These are phyloP conservation scores for Catamblyrhynchus diadema DNA, from an alignment of 2,797 vertebrate genomes.

Conservation along the genomic window DNA sequence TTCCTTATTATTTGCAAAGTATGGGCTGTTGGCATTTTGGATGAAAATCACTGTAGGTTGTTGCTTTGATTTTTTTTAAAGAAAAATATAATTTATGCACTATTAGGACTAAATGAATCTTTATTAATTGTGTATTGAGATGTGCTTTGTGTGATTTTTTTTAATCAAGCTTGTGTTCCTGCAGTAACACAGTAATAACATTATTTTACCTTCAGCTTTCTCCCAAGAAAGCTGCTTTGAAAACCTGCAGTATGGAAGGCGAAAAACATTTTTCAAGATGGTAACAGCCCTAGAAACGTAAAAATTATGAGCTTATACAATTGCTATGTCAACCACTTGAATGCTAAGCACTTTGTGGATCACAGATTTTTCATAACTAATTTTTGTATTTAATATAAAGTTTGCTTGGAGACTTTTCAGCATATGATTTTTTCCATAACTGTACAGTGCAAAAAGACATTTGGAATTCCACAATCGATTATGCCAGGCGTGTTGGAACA, in stretches of 20 bases:
- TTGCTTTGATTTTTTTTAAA: slow-evolving; percentile 82
- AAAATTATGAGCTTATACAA: slow-evolving; percentile 80
- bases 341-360: slow-evolving; percentile 84
- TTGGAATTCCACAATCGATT: slow-evolving; percentile 65
- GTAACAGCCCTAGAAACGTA: slow-evolving; percentile 77
- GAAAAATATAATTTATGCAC: slow-evolving; percentile 82
- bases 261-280: slow-evolving; percentile 79
- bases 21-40: slow-evolving; percentile 83
- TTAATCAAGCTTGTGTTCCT: slow-evolving; percentile 90
- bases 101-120: slow-evolving; percentile 89
- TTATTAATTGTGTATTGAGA: slow-evolving; percentile 88
- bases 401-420: slow-evolving; percentile 81
- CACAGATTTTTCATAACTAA: slow-evolving; percentile 81
- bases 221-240: slow-evolving; percentile 79
- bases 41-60: slow-evolving; percentile 82
- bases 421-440: slow-evolving; percentile 79
- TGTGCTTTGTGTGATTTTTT: slow-evolving; percentile 88
- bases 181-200: slow-evolving; percentile 84
- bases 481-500: slow-evolving; percentile 55
- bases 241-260: slow-evolving; percentile 74
- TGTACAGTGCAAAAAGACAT: slow-evolving; percentile 80
- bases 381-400: slow-evolving; percentile 83
- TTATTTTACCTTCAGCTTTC: slow-evolving; percentile 86
- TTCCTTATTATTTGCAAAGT: slow-evolving; percentile 71
- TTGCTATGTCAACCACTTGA: slow-evolving; percentile 79